These are phyloP conservation scores for Drosophila sordidula DNA, from an alignment of 2,888 invertebrate species.

Conservation along the genomic window DNA sequence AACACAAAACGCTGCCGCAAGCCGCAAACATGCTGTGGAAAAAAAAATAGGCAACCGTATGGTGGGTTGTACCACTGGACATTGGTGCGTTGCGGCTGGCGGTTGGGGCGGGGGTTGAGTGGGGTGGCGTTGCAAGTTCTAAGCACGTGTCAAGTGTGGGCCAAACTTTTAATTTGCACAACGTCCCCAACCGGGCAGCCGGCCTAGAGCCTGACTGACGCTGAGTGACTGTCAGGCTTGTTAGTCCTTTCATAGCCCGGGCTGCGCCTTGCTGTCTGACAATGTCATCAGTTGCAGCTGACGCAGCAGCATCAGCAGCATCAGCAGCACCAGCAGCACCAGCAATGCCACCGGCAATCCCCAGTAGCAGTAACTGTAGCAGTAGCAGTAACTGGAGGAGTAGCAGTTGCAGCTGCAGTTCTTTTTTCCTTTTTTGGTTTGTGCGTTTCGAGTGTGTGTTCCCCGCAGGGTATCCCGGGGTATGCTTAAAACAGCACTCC, in stretches of 20 bases:
- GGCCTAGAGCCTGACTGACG: constrained; percentile 60
- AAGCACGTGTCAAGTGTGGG: constrained; percentile 79
- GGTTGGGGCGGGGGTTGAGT: neutral
- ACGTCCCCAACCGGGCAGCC: constrained; percentile 13
- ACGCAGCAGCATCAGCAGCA: constrained; percentile 65
- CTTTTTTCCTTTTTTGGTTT: constrained; percentile 16
- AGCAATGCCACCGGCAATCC: constrained; percentile 1
- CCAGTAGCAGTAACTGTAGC: constrained; percentile 20
- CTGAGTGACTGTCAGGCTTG: constrained; percentile 79
- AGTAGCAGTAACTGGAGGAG: constrained; percentile 20
- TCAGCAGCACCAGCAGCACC: constrained; percentile 26
- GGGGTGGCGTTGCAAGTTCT: constrained; percentile 43
- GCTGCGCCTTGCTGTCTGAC: constrained; percentile 72
- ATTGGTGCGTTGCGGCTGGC: constrained; percentile 5
- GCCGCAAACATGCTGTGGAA: constrained; percentile 38
- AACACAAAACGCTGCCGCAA: constrained; percentile 29
- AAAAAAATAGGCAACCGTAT: constrained; percentile 9
- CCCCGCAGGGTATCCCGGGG: neutral
- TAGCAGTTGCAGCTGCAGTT: constrained; percentile 42
- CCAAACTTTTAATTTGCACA: constrained; percentile 80
- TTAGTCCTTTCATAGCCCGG: constrained; percentile 66
- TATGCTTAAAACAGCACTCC: neutral
- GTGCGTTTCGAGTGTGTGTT: neutral
- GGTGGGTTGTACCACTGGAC: constrained; percentile 7
- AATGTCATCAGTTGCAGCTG: constrained; percentile 81